These are phyloP conservation scores for Pluvialis apricaria DNA, from an alignment of 2,113 vertebrate genomes.

Conservation along the genomic window DNA sequence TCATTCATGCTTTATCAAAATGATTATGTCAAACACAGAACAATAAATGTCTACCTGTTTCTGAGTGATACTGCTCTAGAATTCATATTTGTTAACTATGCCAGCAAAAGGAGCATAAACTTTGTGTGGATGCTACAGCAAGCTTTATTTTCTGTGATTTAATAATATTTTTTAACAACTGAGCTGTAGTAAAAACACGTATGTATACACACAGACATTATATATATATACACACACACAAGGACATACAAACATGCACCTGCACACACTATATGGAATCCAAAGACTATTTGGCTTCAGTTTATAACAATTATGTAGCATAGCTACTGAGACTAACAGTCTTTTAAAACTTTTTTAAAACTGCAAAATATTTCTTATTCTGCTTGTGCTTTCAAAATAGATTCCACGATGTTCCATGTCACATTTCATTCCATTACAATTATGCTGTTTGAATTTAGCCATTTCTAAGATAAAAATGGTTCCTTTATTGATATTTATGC, in stretches of 20 bases:
- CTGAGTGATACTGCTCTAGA: neutral
- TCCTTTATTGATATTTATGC: neutral
- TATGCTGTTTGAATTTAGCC: neutral
- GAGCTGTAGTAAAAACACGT: neutral
- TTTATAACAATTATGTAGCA: neutral
- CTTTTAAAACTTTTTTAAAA: neutral
- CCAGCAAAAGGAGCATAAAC: neutral
- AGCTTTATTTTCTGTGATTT: neutral
- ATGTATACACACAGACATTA: neutral
- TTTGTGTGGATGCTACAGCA: neutral
- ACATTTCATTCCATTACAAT: neutral
- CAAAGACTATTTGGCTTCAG: neutral
- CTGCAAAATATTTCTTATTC: neutral
- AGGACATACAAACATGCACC: neutral
- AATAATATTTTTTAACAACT: neutral
- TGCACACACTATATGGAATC: neutral
- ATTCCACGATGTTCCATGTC: neutral
- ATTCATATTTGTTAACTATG: neutral
- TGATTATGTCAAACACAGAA: neutral
- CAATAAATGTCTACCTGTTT: neutral
- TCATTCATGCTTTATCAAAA: neutral
- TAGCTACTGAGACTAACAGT: neutral
- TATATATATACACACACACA: neutral
- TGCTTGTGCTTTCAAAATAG: neutral
- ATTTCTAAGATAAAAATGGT: neutral